Conservation (phyloP, 2,888 invertebrate species). For the Frankliniella intonsa region DNA sequence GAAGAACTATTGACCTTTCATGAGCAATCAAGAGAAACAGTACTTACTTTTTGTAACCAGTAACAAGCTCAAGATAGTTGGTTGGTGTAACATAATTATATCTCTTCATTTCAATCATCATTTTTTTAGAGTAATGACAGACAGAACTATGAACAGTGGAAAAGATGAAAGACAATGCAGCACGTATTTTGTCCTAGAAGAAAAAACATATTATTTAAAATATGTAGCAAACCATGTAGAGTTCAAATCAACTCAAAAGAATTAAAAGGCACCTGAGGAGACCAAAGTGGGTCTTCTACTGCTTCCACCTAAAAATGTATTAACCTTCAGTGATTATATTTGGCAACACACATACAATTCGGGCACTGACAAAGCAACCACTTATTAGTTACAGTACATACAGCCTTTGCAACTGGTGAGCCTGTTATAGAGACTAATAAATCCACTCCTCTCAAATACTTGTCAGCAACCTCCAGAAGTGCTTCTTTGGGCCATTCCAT, state of each 20-base stretch:
- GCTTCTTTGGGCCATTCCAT: conserved; percentile 85
- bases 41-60: conserved; percentile 74
- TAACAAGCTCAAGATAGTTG: conserved; percentile 79
- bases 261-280: conserved; percentile 33
- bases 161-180: conserved; percentile 68
- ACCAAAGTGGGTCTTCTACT: conserved; percentile 31
- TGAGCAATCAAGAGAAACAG: background rate
- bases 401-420: conserved; percentile 49
- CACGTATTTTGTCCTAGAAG: conserved; percentile 58
- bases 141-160: conserved; percentile 79
- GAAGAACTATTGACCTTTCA: background rate
- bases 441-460: conserved; percentile 69
- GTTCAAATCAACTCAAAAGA: background rate
- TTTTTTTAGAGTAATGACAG: conserved; percentile 62
- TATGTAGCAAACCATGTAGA: background rate
- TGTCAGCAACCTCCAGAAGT: conserved; percentile 80
- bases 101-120: conserved; percentile 72
- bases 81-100: conserved; percentile 86
- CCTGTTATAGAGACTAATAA: conserved; percentile 67
- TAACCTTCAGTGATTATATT: background rate
- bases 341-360: too few species aligned
- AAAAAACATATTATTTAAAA: conserved; percentile 33
- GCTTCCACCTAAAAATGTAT: background rate
- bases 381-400: background rate
- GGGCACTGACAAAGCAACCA: too few species aligned